Evolutionary conservation across 2,888 invertebrate species (phyloP), one percentile per base, ranked within the genome.

Genomic region (Mantis religiosa): DNA sequence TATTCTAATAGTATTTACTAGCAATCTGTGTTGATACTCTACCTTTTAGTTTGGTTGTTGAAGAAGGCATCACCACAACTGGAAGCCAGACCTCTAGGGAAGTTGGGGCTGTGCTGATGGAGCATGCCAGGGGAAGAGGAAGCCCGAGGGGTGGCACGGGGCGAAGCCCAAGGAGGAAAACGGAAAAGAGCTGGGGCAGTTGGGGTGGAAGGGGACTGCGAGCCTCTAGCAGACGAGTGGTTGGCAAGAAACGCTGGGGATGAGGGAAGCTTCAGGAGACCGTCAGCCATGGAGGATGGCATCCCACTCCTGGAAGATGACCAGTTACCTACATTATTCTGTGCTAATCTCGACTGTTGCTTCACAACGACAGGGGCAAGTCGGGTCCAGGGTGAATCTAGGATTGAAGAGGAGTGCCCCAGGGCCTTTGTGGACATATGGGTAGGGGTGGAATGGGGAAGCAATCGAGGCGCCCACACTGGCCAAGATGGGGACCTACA

Each of bases 401-500:
- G n/a, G 34, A 82, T 15, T n/a, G 82, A 41, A 30, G 87, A 28
- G 41, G 47, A 81, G 28, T 71, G 81, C 27, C 82, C 82, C 20
- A 84, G 28, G 27, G 89, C 82, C 41, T 54, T 47, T 34, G 27
- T 84, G 34, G 20, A 34, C 82, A 85, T 90, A 85, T 89, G 90
- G 83, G 89, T 90, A 83, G 88, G 91, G 89, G 83, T 91, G 88
- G 28, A 91, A 88, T 92, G 91, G 91, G 92, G 93, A 90, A 92
- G 93, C 87, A 90, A 88, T 90, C 93, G 93, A 91, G 94, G 94
- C 90, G 93, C 94, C 94, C 95, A 94, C 92, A 94, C 94, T 92
- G 95, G 94, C 94, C 95, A 95, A 92, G 94, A 95, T 91, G 94
- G 94, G 92, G 94, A 94, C 95, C 95, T 95, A 94, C 92, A 94